A percentile compares a stretch with the other conserved stretches of the same genome.
Evolutionary conservation across 2,113 vertebrate genomes (phyloP).

Genomic region (Bufo bufo): DNA sequence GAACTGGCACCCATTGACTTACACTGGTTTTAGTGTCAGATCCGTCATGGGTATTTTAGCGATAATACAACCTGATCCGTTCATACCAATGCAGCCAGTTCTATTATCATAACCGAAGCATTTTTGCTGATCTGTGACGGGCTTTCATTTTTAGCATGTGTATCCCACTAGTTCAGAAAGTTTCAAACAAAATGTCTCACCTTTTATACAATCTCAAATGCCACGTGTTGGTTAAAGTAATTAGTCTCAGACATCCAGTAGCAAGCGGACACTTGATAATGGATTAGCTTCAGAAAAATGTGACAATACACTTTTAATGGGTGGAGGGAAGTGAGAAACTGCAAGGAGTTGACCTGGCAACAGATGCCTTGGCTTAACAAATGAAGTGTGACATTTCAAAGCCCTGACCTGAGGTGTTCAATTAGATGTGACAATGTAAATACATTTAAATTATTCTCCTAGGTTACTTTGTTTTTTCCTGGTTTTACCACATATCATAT

Average conservation of each 20-base stretch:
- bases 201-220: not conserved
- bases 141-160: too few relatives aligned
- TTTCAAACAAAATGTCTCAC: too few relatives aligned
- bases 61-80: too few relatives aligned
- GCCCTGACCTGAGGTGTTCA: not conserved
- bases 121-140: too few relatives aligned
- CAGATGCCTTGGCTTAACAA: not conserved
- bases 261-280: not conserved
- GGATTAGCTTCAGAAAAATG: not conserved
- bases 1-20: too few relatives aligned
- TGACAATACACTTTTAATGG: not conserved
- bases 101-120: too few relatives aligned
- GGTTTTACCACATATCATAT: not conserved
- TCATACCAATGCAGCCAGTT: too few relatives aligned
- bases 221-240: not conserved
- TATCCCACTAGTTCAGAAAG: too few relatives aligned
- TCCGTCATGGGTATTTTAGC: too few relatives aligned
- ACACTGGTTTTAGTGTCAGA: too few relatives aligned
- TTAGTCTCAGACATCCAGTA: not conserved
- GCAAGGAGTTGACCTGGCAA: not conserved
- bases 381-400: not conserved
- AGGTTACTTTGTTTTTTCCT: not conserved
- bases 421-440: constrained; percentile 4
- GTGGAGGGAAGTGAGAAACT: not conserved
- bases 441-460: not conserved